Evolutionary conservation across 2,797 vertebrate genomes (phyloP).

Genomic region (Chelonia mydas): DNA sequence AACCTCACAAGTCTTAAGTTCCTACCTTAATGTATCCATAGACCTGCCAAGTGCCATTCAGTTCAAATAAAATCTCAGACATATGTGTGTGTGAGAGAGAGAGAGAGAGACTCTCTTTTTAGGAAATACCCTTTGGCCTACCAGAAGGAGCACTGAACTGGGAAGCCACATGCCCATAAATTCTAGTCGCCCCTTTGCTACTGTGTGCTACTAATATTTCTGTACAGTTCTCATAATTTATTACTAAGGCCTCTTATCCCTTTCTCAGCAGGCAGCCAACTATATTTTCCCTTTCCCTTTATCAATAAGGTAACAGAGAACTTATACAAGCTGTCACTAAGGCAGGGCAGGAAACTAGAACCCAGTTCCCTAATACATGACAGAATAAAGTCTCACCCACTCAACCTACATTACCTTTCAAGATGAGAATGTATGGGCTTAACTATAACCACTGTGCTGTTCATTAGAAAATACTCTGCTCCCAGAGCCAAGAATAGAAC

Average conservation of each 20-base stretch:
- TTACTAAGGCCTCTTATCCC: background rate
- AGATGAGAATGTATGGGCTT: background rate
- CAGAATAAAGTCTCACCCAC: background rate
- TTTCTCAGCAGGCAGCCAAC: background rate
- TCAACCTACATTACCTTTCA: background rate
- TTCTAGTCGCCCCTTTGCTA: background rate
- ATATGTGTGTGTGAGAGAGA: accelerated
- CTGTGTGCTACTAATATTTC: no score
- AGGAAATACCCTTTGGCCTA: no score
- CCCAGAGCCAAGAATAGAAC: background rate
- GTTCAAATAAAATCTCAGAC: background rate
- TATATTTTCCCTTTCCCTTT: background rate
- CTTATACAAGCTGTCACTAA: no score
- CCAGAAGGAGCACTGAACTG: background rate
- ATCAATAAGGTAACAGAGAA: slow-evolving; percentile 7
- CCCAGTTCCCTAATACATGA: background rate
- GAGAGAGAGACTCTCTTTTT: background rate
- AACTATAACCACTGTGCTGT: background rate
- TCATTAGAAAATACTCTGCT: background rate
- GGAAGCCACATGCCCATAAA: background rate
- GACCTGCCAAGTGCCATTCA: accelerated
- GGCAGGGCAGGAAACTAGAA: no score
- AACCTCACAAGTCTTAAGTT: background rate
- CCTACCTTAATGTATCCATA: background rate
- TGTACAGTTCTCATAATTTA: no score